Evolutionary conservation across 2,888 invertebrate genomes (phyloP), one percentile per base, ranked within the genome.

Genomic region (Tinea semifulvella): DNA sequence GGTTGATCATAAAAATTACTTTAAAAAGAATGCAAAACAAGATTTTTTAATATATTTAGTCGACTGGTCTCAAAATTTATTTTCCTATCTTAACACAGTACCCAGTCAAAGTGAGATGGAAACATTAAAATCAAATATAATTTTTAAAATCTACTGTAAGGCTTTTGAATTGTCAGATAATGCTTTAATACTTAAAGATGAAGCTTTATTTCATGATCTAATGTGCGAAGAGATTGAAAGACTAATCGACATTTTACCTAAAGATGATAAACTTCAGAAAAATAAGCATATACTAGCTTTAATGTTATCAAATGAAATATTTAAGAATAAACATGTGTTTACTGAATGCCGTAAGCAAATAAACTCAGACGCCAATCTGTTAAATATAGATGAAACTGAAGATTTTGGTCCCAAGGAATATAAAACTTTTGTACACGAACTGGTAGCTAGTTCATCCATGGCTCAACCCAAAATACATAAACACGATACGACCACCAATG

Each of bases 181-280:
- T 36, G 6, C 36, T 18, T 4, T 2, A 2, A 18, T 36, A 36
- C 18, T 16, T 14, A n/a, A 18, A 7, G 36, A 36, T 8, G 8
- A 8, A 18, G 6, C 7, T 2, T 14, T 36, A 3, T 36, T 36
- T 18, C 36, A 36, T 17, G 36, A 36, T 36, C 18, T 36, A 36
- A 36, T 36, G 17, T 18, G 36, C 18, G 36, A 36, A 18, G 17
- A 36, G 10, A 36, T 36, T 18, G 36, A 36, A 36, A 18, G 5
- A 2, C 7, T 36, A 17, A 36, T 36, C n/a, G 36, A 36, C 16
- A 3, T n/a, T 3, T 36, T 36, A 18, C 36, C 36, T 18, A 36
- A 36, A 18, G 18, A 2, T 18, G 2, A 2, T 4, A 14, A 18
- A 36, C 18, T 36, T 6, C 36, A 36, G 10, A 36, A 10, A 18